Base-by-base conservation (phyloP, 2,797 vertebrate species). In the Schizothorax lantsangensis region DNA sequence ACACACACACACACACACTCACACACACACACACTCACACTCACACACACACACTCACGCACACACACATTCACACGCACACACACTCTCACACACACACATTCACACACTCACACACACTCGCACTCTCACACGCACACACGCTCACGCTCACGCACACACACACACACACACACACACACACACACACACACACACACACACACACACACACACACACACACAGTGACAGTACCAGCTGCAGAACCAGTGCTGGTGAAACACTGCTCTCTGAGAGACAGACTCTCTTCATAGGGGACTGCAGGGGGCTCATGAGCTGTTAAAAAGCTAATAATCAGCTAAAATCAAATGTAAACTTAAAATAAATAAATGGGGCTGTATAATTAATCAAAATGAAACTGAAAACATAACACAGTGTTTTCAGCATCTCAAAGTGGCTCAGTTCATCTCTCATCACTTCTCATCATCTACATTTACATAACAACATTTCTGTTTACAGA, bases 11-110 rank as follows among this genome's bases (percentile, higher is more conserved):
- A 91, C 72, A 12, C 71, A 43, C 84, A 17, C 79, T 47, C 86
- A 30, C 88, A 68, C 83, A 47, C 80, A 81, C 62, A 17, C 94
- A 93, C 90, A 95, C 94, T 92, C 68, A 68, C 68, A 92, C 69
- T 68, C 68, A 30, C 88, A 59, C 83, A 49, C 80, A 72, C 64
- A 17, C 94, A 10, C 12, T 33, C 40, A 54, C 81, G 74, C 79
- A 75, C 47, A 38, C 95, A 91, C 72, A 9, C 72, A 43, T 81
- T 12, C 79, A 40, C 86, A n/a, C 88, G 59, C 83, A 49, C 80
- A 81, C 64, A 17, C 94, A 92, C 90, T 94, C 94, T 92, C 69
- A 59, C 68, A 92, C 69, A 75, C 69, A 15, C 12, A 52, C 49
- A 54, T 30, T 30, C 81, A 79, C 79, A 80, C 49, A 0, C 94